phyloP scores from a whole-genome alignment of 2,797 vertebrate species.

The Rhynchotus rufescens region DNA sequence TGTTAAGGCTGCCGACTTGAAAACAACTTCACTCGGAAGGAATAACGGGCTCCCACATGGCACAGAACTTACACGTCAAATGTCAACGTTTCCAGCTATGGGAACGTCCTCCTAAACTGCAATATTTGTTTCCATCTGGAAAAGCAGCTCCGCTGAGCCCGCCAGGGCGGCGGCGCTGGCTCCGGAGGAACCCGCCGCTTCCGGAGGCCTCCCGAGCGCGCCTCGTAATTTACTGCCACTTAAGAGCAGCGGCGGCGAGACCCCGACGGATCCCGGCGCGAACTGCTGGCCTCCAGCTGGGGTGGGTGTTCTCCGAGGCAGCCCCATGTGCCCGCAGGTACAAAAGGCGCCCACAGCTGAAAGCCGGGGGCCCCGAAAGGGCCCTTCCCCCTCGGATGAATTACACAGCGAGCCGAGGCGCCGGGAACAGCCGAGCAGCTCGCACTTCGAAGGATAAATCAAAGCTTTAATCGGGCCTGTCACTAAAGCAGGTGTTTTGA shows the following conservation, averaged over 20 bases:
- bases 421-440: conserved; percentile 60
- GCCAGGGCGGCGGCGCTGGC: background rate
- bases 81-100: background rate
- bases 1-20: background rate
- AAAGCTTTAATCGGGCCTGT: conserved; percentile 82
- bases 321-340: conserved; percentile 55
- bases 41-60: background rate
- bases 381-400: conserved; percentile 77
- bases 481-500: conserved; percentile 86
- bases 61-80: background rate
- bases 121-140: background rate
- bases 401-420: conserved; percentile 69
- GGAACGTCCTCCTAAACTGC: background rate
- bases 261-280: background rate
- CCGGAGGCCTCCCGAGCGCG: conserved; percentile 12
- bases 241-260: conserved; percentile 3
- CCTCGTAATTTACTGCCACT: conserved; percentile 62
- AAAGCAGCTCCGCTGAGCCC: background rate
- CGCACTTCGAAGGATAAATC: conserved; percentile 78
- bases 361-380: conserved; percentile 50
- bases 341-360: conserved; percentile 74
- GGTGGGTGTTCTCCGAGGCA: conserved; percentile 24
- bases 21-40: background rate
- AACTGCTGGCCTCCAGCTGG: conserved; percentile 60
- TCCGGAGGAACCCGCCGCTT: background rate